phyloP scores from a whole-genome alignment of 2,113 vertebrate genomes.

The Pterocles burchelli region DNA sequence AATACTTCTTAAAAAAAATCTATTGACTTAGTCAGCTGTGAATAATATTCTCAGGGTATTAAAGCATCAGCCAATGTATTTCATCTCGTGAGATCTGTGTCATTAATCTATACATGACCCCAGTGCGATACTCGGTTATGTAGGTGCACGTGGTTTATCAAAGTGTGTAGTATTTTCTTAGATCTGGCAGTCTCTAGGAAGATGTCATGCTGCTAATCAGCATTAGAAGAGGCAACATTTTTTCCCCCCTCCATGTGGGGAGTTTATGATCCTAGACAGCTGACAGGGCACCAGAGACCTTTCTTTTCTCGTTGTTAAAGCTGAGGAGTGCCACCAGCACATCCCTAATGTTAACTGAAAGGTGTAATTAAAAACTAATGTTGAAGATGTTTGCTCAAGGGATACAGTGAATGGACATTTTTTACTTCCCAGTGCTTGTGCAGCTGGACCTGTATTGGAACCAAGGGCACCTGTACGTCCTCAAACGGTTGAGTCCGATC shows the following conservation, averaged over 20 bases:
- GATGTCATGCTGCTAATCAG: background rate
- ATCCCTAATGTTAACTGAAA: background rate
- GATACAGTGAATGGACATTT: background rate
- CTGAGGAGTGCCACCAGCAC: background rate
- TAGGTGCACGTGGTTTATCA: background rate
- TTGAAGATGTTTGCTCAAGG: background rate
- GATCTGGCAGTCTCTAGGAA: background rate
- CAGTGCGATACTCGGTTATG: background rate
- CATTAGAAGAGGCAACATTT: background rate
- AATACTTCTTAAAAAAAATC: background rate
- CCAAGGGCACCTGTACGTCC: fast-evolving
- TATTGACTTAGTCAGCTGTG: background rate
- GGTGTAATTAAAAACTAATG: background rate
- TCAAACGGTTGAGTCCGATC: fast-evolving
- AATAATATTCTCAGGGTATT: background rate
- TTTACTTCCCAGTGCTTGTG: background rate
- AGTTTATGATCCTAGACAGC: background rate
- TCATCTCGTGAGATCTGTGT: background rate
- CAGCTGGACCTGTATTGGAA: background rate
- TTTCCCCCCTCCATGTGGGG: background rate
- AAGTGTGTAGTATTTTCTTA: background rate
- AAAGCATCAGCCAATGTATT: background rate
- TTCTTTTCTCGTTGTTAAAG: background rate
- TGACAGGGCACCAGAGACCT: background rate
- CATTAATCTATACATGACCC: background rate